A percentile compares a stretch with the other conserved stretches of the same genome.
phyloP scores from a whole-genome alignment of 53 echinoderm and acorn worm species.

The Stichopus horrens region DNA sequence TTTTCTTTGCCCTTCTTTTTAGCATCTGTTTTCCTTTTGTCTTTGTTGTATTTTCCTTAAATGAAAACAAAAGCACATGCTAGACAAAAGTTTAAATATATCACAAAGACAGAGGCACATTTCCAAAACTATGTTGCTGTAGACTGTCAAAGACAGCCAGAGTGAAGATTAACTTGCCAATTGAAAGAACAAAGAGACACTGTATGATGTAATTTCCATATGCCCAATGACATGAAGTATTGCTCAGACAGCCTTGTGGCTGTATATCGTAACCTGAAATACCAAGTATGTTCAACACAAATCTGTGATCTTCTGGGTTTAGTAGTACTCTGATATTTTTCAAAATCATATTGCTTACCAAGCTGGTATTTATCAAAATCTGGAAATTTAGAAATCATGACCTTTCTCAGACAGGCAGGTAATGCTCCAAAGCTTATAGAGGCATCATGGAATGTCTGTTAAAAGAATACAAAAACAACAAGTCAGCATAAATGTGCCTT shows the following conservation, averaged over 20 bases:
- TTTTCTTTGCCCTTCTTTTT: conserved; percentile 55
- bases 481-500: no score
- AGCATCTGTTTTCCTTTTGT: conserved; percentile 65
- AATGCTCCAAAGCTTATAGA: conserved; percentile 82
- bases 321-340: no score
- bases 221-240: no score
- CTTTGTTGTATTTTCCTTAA: conserved; percentile 93
- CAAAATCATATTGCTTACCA: conserved; percentile 60
- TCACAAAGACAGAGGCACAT: no score
- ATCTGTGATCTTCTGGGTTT: no score
- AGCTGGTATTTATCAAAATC: conserved; percentile 97
- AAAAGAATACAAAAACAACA: conserved; percentile 13
- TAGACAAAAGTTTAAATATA: no score
- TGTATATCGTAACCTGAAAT: no score
- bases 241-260: no score
- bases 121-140: no score
- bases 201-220: no score
- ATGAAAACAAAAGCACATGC: not conserved
- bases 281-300: no score
- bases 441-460: conserved; percentile 92
- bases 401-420: conserved; percentile 82
- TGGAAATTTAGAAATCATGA: conserved; percentile 89
- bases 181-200: not conserved
- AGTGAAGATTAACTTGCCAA: not conserved
- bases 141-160: no score